These are phyloP conservation scores for Calcarius lapponicus DNA, from an alignment of 2,797 vertebrate species.

Conservation along the genomic window DNA sequence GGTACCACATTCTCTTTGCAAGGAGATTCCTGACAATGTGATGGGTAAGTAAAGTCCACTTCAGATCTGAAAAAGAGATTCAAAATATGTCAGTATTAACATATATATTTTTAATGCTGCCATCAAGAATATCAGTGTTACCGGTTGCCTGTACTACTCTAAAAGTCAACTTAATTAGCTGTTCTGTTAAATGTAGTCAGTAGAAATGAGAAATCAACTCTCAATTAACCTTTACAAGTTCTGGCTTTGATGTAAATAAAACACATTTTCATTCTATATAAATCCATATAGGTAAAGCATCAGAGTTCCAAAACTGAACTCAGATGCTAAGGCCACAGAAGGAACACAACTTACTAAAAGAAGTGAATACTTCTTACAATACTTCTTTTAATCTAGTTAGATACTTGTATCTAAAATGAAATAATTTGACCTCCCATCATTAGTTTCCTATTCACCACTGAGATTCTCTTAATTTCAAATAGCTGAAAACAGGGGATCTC, in stretches of 20 bases:
- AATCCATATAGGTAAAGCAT: background rate
- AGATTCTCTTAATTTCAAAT: background rate
- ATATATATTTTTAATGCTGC: background rate
- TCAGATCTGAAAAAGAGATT: constrained; percentile 50
- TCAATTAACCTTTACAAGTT: background rate
- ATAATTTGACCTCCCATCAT: background rate
- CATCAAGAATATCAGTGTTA: background rate
- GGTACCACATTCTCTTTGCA: constrained; percentile 67
- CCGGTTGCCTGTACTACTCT: background rate
- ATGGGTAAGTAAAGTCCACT: constrained; percentile 53
- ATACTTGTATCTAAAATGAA: no score
- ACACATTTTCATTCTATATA: background rate
- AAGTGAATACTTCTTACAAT: background rate
- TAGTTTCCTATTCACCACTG: background rate
- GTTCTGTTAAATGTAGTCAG: background rate
- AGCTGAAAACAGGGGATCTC: background rate
- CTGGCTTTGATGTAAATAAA: background rate
- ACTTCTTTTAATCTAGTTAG: no score
- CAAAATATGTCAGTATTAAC: background rate
- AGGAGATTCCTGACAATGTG: constrained; percentile 48
- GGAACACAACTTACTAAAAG: background rate
- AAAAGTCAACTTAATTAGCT: background rate
- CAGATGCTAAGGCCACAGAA: background rate
- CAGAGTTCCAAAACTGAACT: background rate
- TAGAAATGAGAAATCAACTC: background rate